Evolutionary conservation across 2,797 vertebrate species (phyloP).

Genomic region (Brachymystax lenok): DNA sequence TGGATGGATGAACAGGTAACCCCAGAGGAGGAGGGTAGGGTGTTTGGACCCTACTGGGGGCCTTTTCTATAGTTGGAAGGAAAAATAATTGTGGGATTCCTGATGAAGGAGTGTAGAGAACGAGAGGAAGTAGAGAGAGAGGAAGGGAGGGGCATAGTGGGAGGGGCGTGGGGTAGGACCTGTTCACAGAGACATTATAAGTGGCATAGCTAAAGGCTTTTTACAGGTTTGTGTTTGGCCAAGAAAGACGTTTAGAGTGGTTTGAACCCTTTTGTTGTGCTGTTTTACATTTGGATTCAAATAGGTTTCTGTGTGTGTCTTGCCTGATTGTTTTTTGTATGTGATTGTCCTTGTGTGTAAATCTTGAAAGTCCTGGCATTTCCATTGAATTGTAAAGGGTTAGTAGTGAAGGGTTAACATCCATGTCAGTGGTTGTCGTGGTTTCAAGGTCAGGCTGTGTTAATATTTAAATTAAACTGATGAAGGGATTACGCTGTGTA

Average conservation of each 20-base stretch:
- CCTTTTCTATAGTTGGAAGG: background rate
- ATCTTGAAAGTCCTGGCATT: background rate
- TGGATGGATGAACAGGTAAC: background rate
- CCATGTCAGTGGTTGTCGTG: constrained; percentile 7
- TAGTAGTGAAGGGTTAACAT: background rate
- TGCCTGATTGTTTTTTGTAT: constrained; percentile 13
- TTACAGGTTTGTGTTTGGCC: background rate
- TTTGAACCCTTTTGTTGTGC: background rate
- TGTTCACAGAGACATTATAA: background rate
- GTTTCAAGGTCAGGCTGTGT: constrained; percentile 2
- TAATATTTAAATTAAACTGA: constrained; percentile 10
- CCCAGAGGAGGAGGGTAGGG: background rate
- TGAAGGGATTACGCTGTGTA: constrained; percentile 11
- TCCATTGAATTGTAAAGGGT: background rate
- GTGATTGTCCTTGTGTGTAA: background rate
- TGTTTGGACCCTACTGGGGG: background rate
- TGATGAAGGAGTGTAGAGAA: background rate
- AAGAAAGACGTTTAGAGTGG: background rate
- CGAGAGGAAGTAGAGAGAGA: background rate
- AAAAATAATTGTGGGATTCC: background rate
- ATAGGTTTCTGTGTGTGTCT: constrained; percentile 10
- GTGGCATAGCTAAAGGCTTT: background rate
- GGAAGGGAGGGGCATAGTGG: background rate
- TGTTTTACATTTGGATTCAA: background rate
- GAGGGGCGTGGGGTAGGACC: background rate